These are phyloP conservation scores for Polyodon spathula DNA, from an alignment of 2,113 vertebrate species.

Conservation along the genomic window DNA sequence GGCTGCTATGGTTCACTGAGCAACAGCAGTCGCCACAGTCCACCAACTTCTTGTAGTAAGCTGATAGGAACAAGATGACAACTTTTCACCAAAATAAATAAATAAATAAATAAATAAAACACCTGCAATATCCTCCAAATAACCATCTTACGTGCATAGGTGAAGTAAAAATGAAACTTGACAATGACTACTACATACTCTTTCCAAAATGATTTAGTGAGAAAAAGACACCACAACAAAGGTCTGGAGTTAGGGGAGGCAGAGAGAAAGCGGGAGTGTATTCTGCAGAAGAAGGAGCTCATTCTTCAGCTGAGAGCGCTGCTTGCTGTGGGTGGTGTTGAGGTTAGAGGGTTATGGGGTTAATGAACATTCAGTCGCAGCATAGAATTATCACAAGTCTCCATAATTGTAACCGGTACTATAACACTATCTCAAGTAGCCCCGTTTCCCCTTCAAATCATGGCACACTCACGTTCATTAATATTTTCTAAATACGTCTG, in stretches of 20 bases:
- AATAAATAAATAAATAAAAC: too few species aligned
- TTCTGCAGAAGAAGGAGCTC: conserved; percentile 6
- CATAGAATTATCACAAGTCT: conserved; percentile 26
- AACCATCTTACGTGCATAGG: too few species aligned
- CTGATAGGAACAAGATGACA: too few species aligned
- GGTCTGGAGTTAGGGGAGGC: background rate
- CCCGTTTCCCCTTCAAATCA: conserved; percentile 28
- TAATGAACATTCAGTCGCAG: conserved; percentile 34
- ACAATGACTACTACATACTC: background rate
- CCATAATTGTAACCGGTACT: conserved; percentile 28
- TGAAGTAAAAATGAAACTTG: too few species aligned
- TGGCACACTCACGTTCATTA: conserved; percentile 31
- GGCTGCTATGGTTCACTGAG: too few species aligned
- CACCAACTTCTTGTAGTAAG: too few species aligned
- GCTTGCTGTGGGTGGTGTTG: conserved; percentile 21
- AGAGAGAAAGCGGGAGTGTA: background rate
- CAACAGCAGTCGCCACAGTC: too few species aligned
- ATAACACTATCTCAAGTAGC: conserved; percentile 26
- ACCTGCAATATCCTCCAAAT: too few species aligned
- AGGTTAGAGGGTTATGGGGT: conserved; percentile 21
- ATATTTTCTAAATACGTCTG: conserved; percentile 28
- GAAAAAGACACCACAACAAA: background rate
- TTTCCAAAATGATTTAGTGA: background rate
- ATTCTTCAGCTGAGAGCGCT: conserved; percentile 12
- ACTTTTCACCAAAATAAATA: too few species aligned